These are phyloP conservation scores for Spermophilus dauricus DNA, from an alignment of 2,113 vertebrate genomes.

Conservation along the genomic window DNA sequence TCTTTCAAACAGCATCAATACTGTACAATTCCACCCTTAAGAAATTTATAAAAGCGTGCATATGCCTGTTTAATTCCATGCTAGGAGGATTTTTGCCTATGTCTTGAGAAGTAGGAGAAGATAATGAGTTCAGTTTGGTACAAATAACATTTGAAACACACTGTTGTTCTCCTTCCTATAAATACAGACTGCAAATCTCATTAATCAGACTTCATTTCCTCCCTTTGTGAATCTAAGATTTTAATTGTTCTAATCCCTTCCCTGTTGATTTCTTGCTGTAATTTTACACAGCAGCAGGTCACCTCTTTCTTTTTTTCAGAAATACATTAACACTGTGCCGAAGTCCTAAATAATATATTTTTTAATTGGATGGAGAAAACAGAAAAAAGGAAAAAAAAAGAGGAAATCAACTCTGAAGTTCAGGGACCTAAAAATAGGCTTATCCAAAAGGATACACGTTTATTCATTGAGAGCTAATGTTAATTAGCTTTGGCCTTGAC, in stretches of 20 bases:
- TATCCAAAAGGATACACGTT: conserved; percentile 26
- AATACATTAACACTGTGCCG: conserved; percentile 49
- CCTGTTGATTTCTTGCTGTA: conserved; percentile 70
- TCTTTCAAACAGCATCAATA: conserved; percentile 50
- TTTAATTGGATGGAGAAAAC: conserved; percentile 52
- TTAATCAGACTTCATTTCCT: conserved; percentile 73
- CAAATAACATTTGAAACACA: conserved; percentile 38
- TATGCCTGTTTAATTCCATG: background rate
- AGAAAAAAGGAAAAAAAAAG: background rate
- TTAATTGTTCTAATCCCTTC: conserved; percentile 68
- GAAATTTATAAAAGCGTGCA: conserved; percentile 44
- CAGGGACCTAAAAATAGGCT: conserved; percentile 60
- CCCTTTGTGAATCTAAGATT: conserved; percentile 50
- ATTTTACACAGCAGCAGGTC: conserved; percentile 58
- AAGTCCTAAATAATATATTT: conserved; percentile 64
- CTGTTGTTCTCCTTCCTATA: conserved; percentile 51
- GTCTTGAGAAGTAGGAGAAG: background rate
- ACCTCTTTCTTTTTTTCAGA: conserved; percentile 45
- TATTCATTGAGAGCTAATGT: background rate
- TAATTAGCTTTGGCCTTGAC: conserved; percentile 11
- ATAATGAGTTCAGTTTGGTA: conserved; percentile 27
- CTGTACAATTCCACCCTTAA: background rate
- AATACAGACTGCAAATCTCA: conserved; percentile 63
- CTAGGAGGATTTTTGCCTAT: background rate
- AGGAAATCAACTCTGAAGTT: conserved; percentile 58